Evolutionary conservation across 1,140 invertebrate species (phyloP).

Genomic region (Drosophila orosa): DNA sequence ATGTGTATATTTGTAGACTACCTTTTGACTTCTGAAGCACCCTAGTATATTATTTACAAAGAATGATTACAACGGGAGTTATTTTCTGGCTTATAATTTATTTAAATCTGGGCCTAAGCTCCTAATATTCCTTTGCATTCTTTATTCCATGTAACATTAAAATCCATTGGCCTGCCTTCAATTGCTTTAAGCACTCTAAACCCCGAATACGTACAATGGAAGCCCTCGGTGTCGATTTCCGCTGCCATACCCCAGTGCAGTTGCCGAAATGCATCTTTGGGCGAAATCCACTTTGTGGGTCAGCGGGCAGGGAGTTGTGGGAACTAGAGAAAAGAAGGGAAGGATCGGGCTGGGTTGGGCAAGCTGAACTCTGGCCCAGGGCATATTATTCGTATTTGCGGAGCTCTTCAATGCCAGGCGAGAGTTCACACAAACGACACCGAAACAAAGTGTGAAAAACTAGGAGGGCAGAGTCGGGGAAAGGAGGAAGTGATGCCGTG

Average conservation of each 20-base stretch:
- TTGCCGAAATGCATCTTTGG: constrained; percentile 40
- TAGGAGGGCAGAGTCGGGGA: background rate
- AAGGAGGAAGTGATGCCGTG: constrained; percentile 20
- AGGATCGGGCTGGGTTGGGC: background rate
- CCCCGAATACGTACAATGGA: constrained; percentile 23
- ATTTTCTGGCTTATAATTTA: background rate
- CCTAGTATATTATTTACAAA: background rate
- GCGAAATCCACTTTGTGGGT: constrained; percentile 37
- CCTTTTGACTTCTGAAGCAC: background rate
- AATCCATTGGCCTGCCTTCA: constrained; percentile 1
- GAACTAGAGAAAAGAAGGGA: too few species aligned
- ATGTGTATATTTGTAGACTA: too few species aligned
- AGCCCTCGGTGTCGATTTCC: constrained; percentile 37
- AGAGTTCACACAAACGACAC: constrained; percentile 51
- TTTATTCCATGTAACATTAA: background rate
- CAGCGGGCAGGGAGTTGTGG: constrained; percentile 13
- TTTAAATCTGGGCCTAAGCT: background rate
- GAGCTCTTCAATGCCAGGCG: constrained; percentile 63
- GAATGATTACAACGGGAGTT: background rate
- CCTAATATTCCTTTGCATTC: background rate
- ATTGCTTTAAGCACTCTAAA: constrained; percentile 43
- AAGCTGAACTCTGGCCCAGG: constrained; percentile 15
- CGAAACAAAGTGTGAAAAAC: constrained; percentile 41
- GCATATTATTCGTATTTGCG: constrained; percentile 67
- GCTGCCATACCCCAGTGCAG: constrained; percentile 7